Percentiles rank a stretch among this genome's conserved stretches.
Evolutionary conservation across 1,140 invertebrate species (phyloP).

Genomic region (Ruditapes philippinarum): DNA sequence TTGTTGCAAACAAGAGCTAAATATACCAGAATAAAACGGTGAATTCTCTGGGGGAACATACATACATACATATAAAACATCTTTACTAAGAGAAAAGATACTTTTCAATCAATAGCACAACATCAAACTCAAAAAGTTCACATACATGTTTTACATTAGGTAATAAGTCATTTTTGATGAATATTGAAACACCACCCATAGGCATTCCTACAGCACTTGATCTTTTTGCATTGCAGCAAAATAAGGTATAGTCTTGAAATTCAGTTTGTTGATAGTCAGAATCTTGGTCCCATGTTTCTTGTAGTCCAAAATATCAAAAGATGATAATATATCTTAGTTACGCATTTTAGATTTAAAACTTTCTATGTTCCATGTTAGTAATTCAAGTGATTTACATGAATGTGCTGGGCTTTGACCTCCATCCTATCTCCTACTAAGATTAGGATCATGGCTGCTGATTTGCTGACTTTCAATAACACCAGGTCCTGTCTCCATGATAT

Average conservation of each 20-base stretch:
- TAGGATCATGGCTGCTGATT: too few relatives aligned
- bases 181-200: constrained; percentile 36
- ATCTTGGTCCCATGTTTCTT: constrained; percentile 14
- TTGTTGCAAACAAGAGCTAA: background rate
- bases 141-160: constrained; percentile 1
- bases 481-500: background rate
- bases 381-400: background rate
- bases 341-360: background rate
- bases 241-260: background rate
- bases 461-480: background rate
- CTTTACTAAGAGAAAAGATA: constrained; percentile 1
- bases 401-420: background rate
- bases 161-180: background rate
- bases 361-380: constrained; percentile 33
- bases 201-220: background rate
- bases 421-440: background rate
- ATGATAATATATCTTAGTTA: background rate
- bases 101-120: constrained; percentile 32
- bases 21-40: constrained; percentile 13
- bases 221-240: constrained; percentile 6
- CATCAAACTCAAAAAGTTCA: constrained; percentile 31
- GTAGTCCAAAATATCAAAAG: constrained; percentile 27
- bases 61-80: constrained; percentile 28
- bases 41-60: constrained; percentile 36
- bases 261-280: background rate